Conservation (phyloP, 2,888 invertebrate genomes). For the Cheilosia soror region DNA sequence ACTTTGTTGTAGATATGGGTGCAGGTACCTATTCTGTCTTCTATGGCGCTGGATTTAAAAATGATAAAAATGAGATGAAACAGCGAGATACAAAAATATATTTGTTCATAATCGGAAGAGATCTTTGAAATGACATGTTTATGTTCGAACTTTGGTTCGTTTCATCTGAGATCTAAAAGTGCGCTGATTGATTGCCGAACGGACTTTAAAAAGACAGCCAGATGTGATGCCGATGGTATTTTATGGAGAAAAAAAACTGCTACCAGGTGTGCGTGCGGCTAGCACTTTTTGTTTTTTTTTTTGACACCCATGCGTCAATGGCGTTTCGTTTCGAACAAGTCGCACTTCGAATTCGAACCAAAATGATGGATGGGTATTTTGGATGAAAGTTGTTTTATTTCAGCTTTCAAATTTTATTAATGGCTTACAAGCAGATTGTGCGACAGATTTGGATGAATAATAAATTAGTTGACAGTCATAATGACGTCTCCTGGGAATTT, state of each 20-base stretch:
- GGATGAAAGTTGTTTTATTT: neutral
- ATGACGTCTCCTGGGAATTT: neutral
- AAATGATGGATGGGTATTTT: neutral
- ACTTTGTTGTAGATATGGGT: neutral
- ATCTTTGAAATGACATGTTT: conserved; percentile 59
- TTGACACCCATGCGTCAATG: neutral
- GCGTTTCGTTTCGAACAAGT: neutral
- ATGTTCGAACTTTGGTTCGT: conserved; percentile 50
- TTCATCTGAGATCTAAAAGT: conserved; percentile 47
- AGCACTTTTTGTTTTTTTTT: neutral
- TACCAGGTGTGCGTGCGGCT: too few species aligned
- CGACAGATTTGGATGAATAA: conserved; percentile 12
- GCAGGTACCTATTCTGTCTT: neutral
- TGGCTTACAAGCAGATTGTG: conserved; percentile 18
- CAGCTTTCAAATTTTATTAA: neutral
- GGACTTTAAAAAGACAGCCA: neutral
- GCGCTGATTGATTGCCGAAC: conserved; percentile 51
- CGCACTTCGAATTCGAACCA: neutral
- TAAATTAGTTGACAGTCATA: conserved; percentile 2
- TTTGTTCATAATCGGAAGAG: neutral
- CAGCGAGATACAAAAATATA: neutral
- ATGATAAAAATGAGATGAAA: neutral
- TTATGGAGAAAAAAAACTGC: neutral
- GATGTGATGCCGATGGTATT: neutral
- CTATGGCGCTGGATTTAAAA: neutral